phyloP scores from a whole-genome alignment of 2,888 invertebrate genomes.

The Podotricha telesiphe region DNA sequence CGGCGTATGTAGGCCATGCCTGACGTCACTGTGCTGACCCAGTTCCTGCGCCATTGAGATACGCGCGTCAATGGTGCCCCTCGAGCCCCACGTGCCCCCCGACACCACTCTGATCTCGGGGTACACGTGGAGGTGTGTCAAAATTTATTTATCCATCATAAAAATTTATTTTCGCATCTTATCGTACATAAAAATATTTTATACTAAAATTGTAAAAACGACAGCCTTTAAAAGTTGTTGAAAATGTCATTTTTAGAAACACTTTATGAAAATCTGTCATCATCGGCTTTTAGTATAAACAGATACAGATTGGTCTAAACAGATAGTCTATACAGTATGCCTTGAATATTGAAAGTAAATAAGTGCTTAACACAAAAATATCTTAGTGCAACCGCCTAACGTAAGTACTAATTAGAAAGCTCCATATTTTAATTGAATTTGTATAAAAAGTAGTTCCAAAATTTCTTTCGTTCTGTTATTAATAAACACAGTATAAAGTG shows the following conservation, averaged over 20 bases:
- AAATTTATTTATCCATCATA: slow-evolving; percentile 21
- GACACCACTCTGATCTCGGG: slow-evolving; percentile 44
- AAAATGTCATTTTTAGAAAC: background rate
- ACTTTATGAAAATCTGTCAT: background rate
- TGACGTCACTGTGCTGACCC: slow-evolving; percentile 80
- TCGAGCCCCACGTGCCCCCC: slow-evolving; percentile 45
- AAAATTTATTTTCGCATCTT: background rate
- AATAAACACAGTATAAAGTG: background rate
- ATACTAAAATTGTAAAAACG: background rate
- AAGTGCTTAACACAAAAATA: background rate
- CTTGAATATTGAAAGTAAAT: background rate
- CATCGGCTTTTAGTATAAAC: no score
- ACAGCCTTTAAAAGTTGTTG: background rate
- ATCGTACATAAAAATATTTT: background rate
- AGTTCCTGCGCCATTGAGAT: slow-evolving; percentile 79
- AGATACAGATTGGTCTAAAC: no score
- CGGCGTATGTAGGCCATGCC: slow-evolving; percentile 76
- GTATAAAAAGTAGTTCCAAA: background rate
- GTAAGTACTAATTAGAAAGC: background rate
- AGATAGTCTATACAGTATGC: no score
- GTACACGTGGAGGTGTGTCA: slow-evolving; percentile 50
- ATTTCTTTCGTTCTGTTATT: background rate
- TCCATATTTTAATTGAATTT: background rate
- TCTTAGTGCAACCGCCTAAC: background rate
- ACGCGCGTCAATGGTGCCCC: slow-evolving; percentile 80